Evolutionary conservation across 2,888 invertebrate genomes (phyloP).

Genomic region (Orthosia gothica): DNA sequence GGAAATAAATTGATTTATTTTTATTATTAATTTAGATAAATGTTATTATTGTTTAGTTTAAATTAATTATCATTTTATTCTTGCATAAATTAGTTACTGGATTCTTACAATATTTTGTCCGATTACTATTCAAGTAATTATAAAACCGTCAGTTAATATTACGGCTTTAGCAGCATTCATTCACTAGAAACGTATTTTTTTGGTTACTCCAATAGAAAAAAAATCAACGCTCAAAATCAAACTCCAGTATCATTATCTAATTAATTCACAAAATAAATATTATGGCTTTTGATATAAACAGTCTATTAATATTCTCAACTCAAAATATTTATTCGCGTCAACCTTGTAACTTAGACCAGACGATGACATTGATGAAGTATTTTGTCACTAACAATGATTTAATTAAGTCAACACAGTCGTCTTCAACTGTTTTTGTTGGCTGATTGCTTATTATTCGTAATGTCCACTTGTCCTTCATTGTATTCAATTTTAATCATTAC

Average conservation of each 20-base stretch:
- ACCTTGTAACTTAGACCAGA: constrained; percentile 51
- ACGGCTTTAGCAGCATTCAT: neutral
- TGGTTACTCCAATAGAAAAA: too few species aligned
- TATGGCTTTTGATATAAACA: neutral
- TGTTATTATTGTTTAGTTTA: neutral
- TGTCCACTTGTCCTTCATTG: constrained; percentile 49
- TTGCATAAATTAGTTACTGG: neutral
- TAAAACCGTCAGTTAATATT: neutral
- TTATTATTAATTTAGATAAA: too few species aligned
- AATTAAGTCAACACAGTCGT: constrained; percentile 71
- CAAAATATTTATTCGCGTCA: constrained; percentile 10
- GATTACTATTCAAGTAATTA: neutral
- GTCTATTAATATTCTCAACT: constrained; percentile 8
- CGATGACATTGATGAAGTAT: constrained; percentile 65
- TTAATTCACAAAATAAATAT: neutral
- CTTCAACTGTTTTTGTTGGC: constrained; percentile 59
- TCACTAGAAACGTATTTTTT: too few species aligned
- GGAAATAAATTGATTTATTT: too few species aligned
- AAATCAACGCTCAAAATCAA: too few species aligned
- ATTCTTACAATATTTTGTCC: neutral
- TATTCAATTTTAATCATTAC: constrained; percentile 45
- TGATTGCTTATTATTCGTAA: constrained; percentile 66
- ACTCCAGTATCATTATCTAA: too few species aligned
- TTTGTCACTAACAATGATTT: constrained; percentile 74
- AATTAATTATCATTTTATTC: neutral